Evolutionary conservation across 1,140 invertebrate species (phyloP), one percentile per base, ranked within the genome.

Genomic region (Gryon sp.): DNA sequence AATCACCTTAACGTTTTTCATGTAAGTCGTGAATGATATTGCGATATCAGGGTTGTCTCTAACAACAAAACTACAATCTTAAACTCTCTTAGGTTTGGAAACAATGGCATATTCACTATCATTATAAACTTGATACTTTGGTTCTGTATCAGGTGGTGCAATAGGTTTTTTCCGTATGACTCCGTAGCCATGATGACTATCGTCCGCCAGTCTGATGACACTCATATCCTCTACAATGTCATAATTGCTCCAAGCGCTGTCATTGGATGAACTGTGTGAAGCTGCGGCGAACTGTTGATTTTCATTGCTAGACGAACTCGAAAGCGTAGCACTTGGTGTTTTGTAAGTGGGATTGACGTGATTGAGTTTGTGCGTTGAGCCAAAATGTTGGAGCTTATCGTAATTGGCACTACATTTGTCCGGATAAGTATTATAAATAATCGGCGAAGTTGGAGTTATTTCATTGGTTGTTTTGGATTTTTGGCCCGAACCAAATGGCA

Each of bases 1-100:
- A n/a, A n/a, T n/a, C n/a, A n/a, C n/a, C n/a, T n/a, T n/a, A n/a
- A n/a, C n/a, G n/a, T n/a, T n/a, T n/a, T n/a, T n/a, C n/a, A n/a
- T n/a, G n/a, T n/a, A n/a, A n/a, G n/a, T n/a, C n/a, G n/a, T n/a
- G n/a, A n/a, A n/a, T n/a, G n/a, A n/a, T n/a, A n/a, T n/a, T n/a
- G n/a, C n/a, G n/a, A n/a, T n/a, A n/a, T n/a, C n/a, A n/a, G n/a
- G n/a, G n/a, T n/a, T n/a, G n/a, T n/a, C n/a, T n/a, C n/a, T n/a
- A n/a, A n/a, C n/a, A n/a, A n/a, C n/a, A n/a, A n/a, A n/a, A n/a
- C n/a, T n/a, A n/a, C 2, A 59, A 43, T 43, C 36, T 90, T 89
- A 94, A 84, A 94, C 93, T 87, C 92, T 90, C 91, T 95, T 95
- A 85, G 94, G 92, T 84, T 95, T 95, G 78, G 93, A 94, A 32